Conservation (phyloP, 2,113 vertebrate genomes). For the Girardinichthys multiradiatus region DNA sequence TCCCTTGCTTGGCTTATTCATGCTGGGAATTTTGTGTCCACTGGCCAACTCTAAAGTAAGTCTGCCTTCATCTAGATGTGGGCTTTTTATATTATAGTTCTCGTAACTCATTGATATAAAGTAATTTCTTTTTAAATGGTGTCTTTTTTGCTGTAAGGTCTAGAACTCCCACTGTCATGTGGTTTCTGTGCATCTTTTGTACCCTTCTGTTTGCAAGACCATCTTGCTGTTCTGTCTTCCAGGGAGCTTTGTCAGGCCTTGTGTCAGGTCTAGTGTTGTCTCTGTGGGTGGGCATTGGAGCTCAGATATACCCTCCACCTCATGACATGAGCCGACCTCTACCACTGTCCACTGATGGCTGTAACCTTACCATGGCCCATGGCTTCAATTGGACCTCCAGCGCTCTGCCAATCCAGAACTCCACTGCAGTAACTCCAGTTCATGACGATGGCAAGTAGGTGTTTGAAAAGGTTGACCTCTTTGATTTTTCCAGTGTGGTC, state of each 20-base stretch:
- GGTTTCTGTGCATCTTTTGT: background rate
- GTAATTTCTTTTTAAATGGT: background rate
- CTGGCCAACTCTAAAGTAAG: conserved; percentile 82
- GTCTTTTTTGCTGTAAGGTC: background rate
- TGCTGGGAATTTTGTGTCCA: conserved; percentile 81
- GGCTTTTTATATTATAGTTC: background rate
- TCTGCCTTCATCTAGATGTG: conserved; percentile 9
- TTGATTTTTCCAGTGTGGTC: background rate
- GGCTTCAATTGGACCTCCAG: conserved; percentile 58
- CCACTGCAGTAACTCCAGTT: conserved; percentile 1
- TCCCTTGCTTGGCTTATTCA: conserved; percentile 83
- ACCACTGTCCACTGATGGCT: conserved; percentile 71
- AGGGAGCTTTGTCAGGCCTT: conserved; percentile 82
- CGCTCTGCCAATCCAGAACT: conserved; percentile 7
- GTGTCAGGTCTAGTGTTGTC: conserved; percentile 74
- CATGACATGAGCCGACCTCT: conserved; percentile 67
- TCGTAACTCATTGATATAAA: background rate
- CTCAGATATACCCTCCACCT: conserved; percentile 75
- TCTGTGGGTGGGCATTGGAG: conserved; percentile 81
- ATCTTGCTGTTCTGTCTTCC: background rate
- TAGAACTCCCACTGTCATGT: background rate
- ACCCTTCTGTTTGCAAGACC: background rate
- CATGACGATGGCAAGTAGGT: conserved; percentile 38
- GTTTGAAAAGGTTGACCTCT: background rate
- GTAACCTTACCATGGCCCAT: conserved; percentile 61